These are phyloP conservation scores for Thymelicus acteon DNA, from an alignment of 2,888 invertebrate species.

Conservation along the genomic window DNA sequence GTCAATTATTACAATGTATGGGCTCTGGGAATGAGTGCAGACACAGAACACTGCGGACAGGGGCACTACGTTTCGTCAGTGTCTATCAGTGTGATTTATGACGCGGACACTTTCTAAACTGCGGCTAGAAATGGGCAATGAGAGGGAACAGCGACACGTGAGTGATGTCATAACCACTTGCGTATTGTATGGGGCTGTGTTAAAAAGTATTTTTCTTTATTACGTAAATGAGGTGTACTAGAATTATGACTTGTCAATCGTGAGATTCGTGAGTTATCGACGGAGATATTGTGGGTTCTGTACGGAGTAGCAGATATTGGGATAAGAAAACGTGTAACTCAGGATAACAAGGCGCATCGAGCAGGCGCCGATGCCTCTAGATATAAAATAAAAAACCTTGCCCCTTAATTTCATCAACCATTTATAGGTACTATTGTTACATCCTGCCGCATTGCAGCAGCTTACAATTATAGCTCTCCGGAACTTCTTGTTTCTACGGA, in stretches of 20 bases:
- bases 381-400: too few relatives aligned
- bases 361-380: too few relatives aligned
- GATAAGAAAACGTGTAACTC: too few relatives aligned
- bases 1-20: conserved; percentile 49
- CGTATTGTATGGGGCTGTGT: conserved; percentile 8
- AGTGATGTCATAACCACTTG: conserved; percentile 26
- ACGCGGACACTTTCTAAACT: conserved; percentile 64
- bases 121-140: conserved; percentile 28
- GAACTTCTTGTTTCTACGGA: too few relatives aligned
- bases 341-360: too few relatives aligned
- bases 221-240: not conserved
- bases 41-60: conserved; percentile 23
- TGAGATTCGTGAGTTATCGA: not conserved
- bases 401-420: too few relatives aligned
- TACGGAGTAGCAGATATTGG: too few relatives aligned
- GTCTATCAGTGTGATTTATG: conserved; percentile 74
- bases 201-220: conserved; percentile 8
- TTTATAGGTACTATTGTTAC: too few relatives aligned
- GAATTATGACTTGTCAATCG: not conserved
- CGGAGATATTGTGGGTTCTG: too few relatives aligned
- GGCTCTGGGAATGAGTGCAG: conserved; percentile 41
- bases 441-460: too few relatives aligned
- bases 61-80: conserved; percentile 59
- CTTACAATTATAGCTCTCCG: too few relatives aligned
- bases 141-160: conserved; percentile 24